Conservation (phyloP, 2,888 invertebrate species). For the Melipona bicolor region DNA sequence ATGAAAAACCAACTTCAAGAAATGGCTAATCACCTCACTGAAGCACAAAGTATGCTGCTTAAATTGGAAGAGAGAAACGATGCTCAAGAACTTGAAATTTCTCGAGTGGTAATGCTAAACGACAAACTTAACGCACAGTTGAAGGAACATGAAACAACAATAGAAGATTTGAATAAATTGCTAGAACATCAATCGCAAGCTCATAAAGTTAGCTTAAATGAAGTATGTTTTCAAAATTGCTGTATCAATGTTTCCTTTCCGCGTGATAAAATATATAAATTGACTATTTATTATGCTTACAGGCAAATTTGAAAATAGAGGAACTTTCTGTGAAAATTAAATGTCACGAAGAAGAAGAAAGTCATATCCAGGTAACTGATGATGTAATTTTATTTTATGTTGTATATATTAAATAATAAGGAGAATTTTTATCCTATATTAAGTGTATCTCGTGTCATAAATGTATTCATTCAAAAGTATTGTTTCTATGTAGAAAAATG, state of each 20-base stretch:
- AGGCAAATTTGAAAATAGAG: constrained; percentile 54
- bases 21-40: constrained; percentile 74
- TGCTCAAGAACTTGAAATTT: constrained; percentile 72
- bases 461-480: background rate
- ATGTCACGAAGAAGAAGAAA: constrained; percentile 38
- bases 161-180: constrained; percentile 41
- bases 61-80: constrained; percentile 79
- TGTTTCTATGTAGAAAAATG: constrained; percentile 39
- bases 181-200: constrained; percentile 55
- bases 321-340: constrained; percentile 44
- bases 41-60: constrained; percentile 73
- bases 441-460: background rate
- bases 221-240: constrained; percentile 55
- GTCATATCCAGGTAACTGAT: constrained; percentile 41
- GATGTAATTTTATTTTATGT: background rate
- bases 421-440: background rate
- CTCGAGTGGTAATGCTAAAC: constrained; percentile 73
- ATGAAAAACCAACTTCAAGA: constrained; percentile 74
- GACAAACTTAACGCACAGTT: constrained; percentile 72
- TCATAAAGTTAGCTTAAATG: constrained; percentile 49
- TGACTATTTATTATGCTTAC: constrained; percentile 28
- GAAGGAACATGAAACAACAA: constrained; percentile 41
- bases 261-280: background rate
- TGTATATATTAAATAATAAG: constrained; percentile 29
- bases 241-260: background rate